Evolutionary conservation across 2,888 invertebrate genomes (phyloP), one percentile per base, ranked within the genome.

Genomic region (Drepana falcataria): DNA sequence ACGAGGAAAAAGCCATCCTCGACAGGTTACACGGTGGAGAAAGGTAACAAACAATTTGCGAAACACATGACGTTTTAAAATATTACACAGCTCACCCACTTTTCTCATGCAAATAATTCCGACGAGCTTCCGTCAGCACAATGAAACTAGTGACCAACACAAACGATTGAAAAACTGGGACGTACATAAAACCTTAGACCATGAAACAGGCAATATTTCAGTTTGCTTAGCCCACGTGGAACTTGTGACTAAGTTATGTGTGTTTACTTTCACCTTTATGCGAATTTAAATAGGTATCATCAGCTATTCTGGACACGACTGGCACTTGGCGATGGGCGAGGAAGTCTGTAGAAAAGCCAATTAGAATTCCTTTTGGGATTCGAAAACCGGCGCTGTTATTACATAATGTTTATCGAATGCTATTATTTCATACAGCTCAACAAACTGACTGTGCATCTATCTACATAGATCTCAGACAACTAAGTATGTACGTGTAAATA

Each of bases 21-120:
- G 87, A 81, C 65, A 83, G 73, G 88, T 91, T 96, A 68, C 96
- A 96, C 73, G 96, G 96, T 2, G 96, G 96, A 44, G 96, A 96
- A 85, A 93, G 93, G 92, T 92, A 71, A 71, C 64, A 55, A n/a
- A 49, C 48, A 52, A 40, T 48, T 48, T 52, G 40, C 51, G 40
- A 51, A 51, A 40, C 40, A 40, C 40, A 3, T 48, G 21, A 54
- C 47, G 47, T 35, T 48, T 55, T 34, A 34, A 52, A 49, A 54
- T 53, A 47, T 47, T 44, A 47, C 52, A 53, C 48, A 44, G 21
- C 33, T 51, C 49, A 37, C 51, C 47, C 53, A 56, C 48, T 48
- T 52, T 53, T 53, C 57, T 63, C 7, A 64, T 64, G 59, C 52
- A 61, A 69, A 72, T 60, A 48, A 57, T 35, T 41, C 41, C 47